phyloP scores from a whole-genome alignment of 2,113 vertebrate species.

The Agapornis roseicollis region DNA sequence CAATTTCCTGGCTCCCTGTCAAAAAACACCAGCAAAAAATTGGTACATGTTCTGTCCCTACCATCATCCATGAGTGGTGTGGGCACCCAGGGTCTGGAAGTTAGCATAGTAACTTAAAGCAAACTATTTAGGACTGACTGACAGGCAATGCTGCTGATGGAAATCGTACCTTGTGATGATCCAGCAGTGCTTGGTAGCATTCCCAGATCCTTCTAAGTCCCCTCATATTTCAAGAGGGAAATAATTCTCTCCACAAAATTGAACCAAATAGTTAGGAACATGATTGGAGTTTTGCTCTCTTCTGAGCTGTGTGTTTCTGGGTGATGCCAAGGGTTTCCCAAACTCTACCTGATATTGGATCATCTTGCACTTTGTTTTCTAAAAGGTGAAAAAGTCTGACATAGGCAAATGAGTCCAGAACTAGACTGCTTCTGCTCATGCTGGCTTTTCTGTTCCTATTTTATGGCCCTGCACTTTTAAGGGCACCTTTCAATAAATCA shows the following conservation, averaged over 20 bases:
- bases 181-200: not conserved
- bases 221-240: not conserved
- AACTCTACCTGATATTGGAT: not conserved
- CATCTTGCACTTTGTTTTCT: not conserved
- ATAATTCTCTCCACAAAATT: not conserved
- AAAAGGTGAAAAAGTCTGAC: not conserved
- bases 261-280: not conserved
- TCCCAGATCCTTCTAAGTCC: not conserved
- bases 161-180: not conserved
- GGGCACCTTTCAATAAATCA: not conserved
- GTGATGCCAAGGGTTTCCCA: not conserved
- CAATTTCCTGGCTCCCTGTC: not conserved
- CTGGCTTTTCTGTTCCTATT: not conserved
- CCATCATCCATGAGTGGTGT: not conserved
- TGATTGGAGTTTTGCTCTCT: not conserved
- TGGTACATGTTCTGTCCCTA: not conserved
- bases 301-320: not conserved
- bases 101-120: not conserved
- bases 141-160: not conserved
- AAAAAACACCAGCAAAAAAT: not conserved
- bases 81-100: not conserved
- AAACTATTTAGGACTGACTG: not conserved
- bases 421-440: not conserved
- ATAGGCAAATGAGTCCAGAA: not conserved
- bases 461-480: not conserved